A percentile compares a stretch with the other conserved stretches of the same genome.
phyloP scores from a whole-genome alignment of 2,888 invertebrate species.

The Leptopilina drosophilae region DNA sequence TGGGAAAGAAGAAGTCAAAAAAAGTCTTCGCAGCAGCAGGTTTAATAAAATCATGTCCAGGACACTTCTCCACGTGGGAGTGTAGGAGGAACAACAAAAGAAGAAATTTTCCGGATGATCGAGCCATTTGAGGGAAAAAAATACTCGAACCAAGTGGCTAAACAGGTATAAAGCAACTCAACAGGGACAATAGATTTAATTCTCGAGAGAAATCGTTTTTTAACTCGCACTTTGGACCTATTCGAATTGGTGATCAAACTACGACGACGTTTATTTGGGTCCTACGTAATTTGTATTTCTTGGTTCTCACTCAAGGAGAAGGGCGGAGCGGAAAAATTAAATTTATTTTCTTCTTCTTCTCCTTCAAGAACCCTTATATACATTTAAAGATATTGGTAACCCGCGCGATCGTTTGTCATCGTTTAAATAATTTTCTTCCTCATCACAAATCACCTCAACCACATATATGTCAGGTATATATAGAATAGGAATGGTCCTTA shows the following conservation, averaged over 20 bases:
- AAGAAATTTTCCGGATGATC: conserved; percentile 40
- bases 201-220: conserved; percentile 45
- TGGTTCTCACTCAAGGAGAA: conserved; percentile 15
- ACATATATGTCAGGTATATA: neutral
- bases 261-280: conserved; percentile 45
- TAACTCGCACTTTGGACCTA: conserved; percentile 34
- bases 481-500: neutral
- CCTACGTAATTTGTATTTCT: conserved; percentile 44
- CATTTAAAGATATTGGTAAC: conserved; percentile 8
- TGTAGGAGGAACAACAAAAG: conserved; percentile 49
- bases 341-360: conserved; percentile 3
- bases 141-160: conserved; percentile 45
- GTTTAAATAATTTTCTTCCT: conserved; percentile 38
- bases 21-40: neutral
- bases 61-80: conserved; percentile 73
- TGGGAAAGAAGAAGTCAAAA: conserved; percentile 33
- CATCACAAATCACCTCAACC: conserved; percentile 2
- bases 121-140: conserved; percentile 47
- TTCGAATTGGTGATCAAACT: conserved; percentile 6
- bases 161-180: conserved; percentile 51
- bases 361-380: neutral
- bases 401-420: conserved; percentile 45
- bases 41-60: conserved; percentile 71
- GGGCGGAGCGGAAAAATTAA: conserved; percentile 43
- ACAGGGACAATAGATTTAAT: conserved; percentile 32